Evolutionary conservation across 2,888 invertebrate genomes (phyloP), one percentile per base, ranked within the genome.

Genomic region (Galerucella nymphaeae): DNA sequence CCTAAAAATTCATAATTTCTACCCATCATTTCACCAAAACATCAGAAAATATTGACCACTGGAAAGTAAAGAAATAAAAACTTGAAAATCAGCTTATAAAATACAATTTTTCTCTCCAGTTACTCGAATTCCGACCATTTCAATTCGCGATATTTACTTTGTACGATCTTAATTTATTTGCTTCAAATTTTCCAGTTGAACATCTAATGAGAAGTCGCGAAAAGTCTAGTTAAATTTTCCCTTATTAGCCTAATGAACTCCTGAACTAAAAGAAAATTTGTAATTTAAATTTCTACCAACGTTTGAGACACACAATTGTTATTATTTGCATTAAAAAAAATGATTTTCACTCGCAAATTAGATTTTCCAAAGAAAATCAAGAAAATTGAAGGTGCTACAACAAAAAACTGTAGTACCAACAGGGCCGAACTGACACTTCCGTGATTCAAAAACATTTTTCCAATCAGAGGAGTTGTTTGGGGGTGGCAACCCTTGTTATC

Each of bases 231-330:
- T 38, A 58, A 58, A 14, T 23, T 38, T 30, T 58, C 58, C 38
- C 9, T 58, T n/a, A 38, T 38, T 30, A 38, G 23, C 58, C 14
- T 57, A 57, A 57, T 57, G 57, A 57, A 20, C 58, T 58, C 58
- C 14, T 30, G 23, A 58, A 58, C 57, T 23, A 14, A 4, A 23
- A 2, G 8, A 8, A 6, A 14, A 58, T 58, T 58, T 58, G 30
- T 58, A 23, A 58, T 58, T 58, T 58, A n/a, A 58, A 58, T 58
- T 11, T 9, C 2, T 9, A 16, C 50, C 23, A 14, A n/a, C 13
- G 38, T 58, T 58, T 58, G 30, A 30, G 38, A 38, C 11, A 6
- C 58, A 58, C n/a, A 53, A 53, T 16, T 53, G n/a, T 16, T 9
- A 18, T 53, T 53, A 18, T n/a, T 16, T 18, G 3, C 4, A 5